Base-by-base conservation (phyloP, 2,888 invertebrate species). In the Mystacides longicornis region DNA sequence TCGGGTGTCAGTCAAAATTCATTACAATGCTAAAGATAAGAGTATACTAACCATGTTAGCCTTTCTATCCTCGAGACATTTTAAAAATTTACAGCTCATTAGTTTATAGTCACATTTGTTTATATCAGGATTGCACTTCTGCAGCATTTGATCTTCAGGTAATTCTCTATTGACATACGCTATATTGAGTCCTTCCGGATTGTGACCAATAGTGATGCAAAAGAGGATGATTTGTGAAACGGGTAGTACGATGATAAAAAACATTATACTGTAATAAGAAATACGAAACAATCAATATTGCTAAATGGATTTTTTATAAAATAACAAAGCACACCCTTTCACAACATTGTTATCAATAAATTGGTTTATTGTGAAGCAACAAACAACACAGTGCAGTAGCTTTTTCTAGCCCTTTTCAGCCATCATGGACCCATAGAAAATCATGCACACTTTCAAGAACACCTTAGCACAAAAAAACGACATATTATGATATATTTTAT, bases 141-240 rank as follows among this genome's bases (percentile, higher is more conserved):
- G 67, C 23, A 70, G 64, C 43, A 77, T 71, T 63, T 73, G 72
- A 64, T 77, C 75, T 20, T 73, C 69, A 31, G 67, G 68, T 50
- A 86, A 69, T 70, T 94, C 94, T 63, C 88, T 73, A 73, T 94
- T 94, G 22, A 91, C 85, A 23, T 93, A 80, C 1, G 87, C 92
- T 42, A 95, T 69, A 45, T 81, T 81, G 1, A 95, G 74, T 14
- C 87, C 85, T 5, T 78, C 74, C 0, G 93, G 93, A 67, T 91
- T 89, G 67, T 88, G 87, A n/a, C 93, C 93, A 63, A 93, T 89
- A 16, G 93, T 87, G 50, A 89, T 72, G 67, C 93, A 94, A 75
- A 94, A 95, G 47, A 95, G 72, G 20, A 93, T 74, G 66, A 90
- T 91, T 75, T 95, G 93, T 1, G 87, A 79, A 2, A 92, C 82